A percentile compares a stretch with the other conserved stretches of the same genome.
phyloP scores from a whole-genome alignment of 2,113 vertebrate genomes.

The Scopus umbretta region DNA sequence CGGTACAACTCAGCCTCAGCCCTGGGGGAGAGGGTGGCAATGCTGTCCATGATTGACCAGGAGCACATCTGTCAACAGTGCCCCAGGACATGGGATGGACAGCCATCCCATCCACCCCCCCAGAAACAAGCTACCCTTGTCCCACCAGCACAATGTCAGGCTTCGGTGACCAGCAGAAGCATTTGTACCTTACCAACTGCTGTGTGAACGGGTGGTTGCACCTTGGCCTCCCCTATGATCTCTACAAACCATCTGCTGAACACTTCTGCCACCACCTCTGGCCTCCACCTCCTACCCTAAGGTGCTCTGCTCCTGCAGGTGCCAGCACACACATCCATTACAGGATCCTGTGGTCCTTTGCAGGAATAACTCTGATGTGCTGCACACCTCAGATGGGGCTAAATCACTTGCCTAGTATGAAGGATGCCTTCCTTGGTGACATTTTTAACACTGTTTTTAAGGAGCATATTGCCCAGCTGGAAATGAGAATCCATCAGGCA shows the following conservation, averaged over 20 bases:
- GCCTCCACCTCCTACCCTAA: neutral
- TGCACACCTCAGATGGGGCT: neutral
- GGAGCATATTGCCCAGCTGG: constrained; percentile 58
- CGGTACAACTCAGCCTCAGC: neutral
- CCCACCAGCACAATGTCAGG: neutral
- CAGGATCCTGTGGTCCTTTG: neutral
- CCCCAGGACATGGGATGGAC: accelerated
- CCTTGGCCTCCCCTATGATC: neutral
- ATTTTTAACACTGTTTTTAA: constrained; percentile 56
- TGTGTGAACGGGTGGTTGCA: neutral
- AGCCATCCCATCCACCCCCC: neutral
- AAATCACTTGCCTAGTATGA: constrained; percentile 24
- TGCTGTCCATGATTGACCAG: neutral
- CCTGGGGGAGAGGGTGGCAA: neutral
- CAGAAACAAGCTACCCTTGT: neutral
- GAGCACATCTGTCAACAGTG: neutral
- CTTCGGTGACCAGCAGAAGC: neutral
- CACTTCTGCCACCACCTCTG: neutral
- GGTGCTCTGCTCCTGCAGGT: neutral
- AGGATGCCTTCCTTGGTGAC: constrained; percentile 53
- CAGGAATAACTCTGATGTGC: neutral
- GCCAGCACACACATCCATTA: neutral
- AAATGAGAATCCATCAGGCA: constrained; percentile 63
- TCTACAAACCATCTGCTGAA: neutral
- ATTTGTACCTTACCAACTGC: neutral